Evolutionary conservation across 2,113 vertebrate species (phyloP), one percentile per base, ranked within the genome.

Genomic region (Salvelinus fontinalis): DNA sequence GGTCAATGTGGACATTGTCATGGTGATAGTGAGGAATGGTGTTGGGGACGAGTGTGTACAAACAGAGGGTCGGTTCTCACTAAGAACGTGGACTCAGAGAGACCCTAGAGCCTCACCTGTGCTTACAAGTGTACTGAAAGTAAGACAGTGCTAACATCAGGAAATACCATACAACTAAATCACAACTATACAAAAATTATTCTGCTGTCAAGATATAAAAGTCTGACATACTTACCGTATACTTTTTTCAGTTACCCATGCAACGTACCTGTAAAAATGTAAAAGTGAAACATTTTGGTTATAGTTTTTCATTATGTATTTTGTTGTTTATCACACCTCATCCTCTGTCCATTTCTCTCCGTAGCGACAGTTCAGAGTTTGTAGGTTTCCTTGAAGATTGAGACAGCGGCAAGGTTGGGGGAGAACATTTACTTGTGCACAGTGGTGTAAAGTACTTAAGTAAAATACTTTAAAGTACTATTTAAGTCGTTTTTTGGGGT

Each of bases 1-100:
- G 9, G 94, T 96, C 57, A 95, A 95, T 0, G 93, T 93, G 0
- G 90, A 95, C 72, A 82, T 0, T 71, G 79, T 81, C 71, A 29
- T 70, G 44, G 71, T 60, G 81, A 82, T 87, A 26, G 79, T 0
- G 62, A 73, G 51, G 57, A 71, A 78, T n/a, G 78, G 77, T 80
- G 76, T 51, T 65, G 67, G 83, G 6, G 16, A 2, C 87, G 1
- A 71, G 0, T 9, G 59, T 85, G 82, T 84, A 91, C 75, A 79
- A 70, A 0, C 26, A 82, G 66, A 7, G 5, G 0, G 89, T 91
- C 70, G 87, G 91, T 16, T 24, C 74, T 72, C 67, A 84, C 8
- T 71, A 91, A 92, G 71, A 75, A 79, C 67, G 24, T 90, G 0
- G 51, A 60, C 12, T 86, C 80, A 0, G 77, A 90, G 60, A 6